Percentiles rank a stretch among this genome's conserved stretches.
Evolutionary conservation across 1,140 invertebrate genomes (phyloP).

Genomic region (Drosophila kurseongensis): DNA sequence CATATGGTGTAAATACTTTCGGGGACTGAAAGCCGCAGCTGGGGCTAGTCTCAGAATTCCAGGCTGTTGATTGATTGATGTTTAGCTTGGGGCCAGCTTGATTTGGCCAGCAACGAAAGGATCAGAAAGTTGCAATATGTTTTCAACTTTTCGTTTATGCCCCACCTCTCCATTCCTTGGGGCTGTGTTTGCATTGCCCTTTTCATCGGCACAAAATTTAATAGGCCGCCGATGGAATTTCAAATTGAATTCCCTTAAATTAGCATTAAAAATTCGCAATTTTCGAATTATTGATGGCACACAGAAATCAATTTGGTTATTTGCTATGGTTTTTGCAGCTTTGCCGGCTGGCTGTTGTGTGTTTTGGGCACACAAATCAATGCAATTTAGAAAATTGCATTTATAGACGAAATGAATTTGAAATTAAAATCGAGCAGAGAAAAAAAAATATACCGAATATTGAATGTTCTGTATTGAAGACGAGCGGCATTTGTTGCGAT

Average conservation of each 20-base stretch:
- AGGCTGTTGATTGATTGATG: conserved; percentile 73
- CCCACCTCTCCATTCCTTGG: conserved; percentile 24
- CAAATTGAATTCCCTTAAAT: conserved; percentile 73
- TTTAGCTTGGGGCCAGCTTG: conserved; percentile 64
- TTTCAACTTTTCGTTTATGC: conserved; percentile 49
- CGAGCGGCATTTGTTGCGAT: conserved; percentile 21
- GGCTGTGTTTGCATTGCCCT: conserved; percentile 57
- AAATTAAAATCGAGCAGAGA: conserved; percentile 56
- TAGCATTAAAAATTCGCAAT: conserved; percentile 58
- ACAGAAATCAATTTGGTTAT: conserved; percentile 54
- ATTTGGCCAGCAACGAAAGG: conserved; percentile 57
- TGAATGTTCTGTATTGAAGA: conserved; percentile 27
- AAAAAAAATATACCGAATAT: conserved; percentile 40
- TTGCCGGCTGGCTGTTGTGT: conserved; percentile 15
- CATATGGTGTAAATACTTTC: conserved; percentile 80
- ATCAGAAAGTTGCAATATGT: conserved; percentile 77
- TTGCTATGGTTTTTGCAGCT: conserved; percentile 47
- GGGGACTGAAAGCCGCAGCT: conserved; percentile 49
- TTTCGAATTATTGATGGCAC: conserved; percentile 39
- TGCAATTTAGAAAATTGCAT: conserved; percentile 78
- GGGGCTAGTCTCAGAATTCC: conserved; percentile 5
- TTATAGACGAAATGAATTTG: conserved; percentile 64
- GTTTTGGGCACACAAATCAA: conserved; percentile 55
- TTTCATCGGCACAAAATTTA: conserved; percentile 66
- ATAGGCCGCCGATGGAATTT: conserved; percentile 42